Base-by-base conservation (phyloP, 2,797 vertebrate species). In the Sphaeramia orbicularis region DNA sequence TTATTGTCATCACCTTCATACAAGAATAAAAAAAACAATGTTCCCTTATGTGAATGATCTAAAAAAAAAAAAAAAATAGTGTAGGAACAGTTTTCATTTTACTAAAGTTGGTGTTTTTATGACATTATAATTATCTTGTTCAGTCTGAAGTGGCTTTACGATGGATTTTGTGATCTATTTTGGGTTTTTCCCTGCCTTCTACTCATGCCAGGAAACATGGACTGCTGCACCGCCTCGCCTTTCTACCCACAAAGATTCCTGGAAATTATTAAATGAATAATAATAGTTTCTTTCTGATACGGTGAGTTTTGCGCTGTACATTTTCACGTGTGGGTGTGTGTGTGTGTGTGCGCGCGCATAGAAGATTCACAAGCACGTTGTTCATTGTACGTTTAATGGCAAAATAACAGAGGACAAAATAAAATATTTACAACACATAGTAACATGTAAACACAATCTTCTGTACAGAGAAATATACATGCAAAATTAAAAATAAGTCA, bases 381-480 rank as follows among this genome's bases (percentile, higher is more conserved):
- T 95, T 96, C 94, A 93, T 89, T 88, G 93, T 94, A 96, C 90
- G 93, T 99, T 98, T 98, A 97, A 97, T 98, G 95, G 94, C 94
- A 97, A 98, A 98, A 95, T 95, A 97, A 98, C 91, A 90, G 93
- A 95, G 94, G 95, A 95, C 94, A 96, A 98, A 99, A 96, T 95
- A 94, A 96, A 85, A 89, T 99, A 98, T 98, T 95, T 98, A 99
- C 96, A 99, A 96, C 96, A 96, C 93, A 82, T 74, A 85, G 58
- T 93, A 95, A 95, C 94, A 95, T 95, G 96, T 96, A 96, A 97
- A 98, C 95, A 96, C 91, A 74, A 80, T 95, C 93, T 87, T 95
- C 95, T 99, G 96, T 99, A 99, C 97, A 99, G 95, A 96, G 95
- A 97, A 97, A 97, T 98, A 95, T 97, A 99, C 97, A 98, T 97